Percentiles rank a stretch among this genome's conserved stretches.
These are phyloP conservation scores for Drosophila murphyi DNA, from an alignment of 1,140 invertebrate species.

Conservation along the genomic window DNA sequence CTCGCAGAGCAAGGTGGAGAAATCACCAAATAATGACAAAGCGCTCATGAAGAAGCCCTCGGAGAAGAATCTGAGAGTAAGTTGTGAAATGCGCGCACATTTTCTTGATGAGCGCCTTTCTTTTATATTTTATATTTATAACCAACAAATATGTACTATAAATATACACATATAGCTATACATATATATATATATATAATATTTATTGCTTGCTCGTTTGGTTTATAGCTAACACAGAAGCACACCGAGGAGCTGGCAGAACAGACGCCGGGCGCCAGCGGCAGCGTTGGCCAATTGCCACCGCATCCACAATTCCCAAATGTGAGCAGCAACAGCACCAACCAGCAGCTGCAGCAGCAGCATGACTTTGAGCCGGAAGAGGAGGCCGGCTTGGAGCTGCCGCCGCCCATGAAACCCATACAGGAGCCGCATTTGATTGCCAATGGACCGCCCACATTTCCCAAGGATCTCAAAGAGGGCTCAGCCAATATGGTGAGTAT, in stretches of 20 bases:
- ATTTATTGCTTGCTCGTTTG: constrained; percentile 19
- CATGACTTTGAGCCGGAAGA: constrained; percentile 88
- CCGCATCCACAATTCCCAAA: constrained; percentile 54
- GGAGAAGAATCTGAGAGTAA: constrained; percentile 92
- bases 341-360: constrained; percentile 71
- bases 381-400: constrained; percentile 93
- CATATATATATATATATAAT: constrained; percentile 23
- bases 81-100: constrained; percentile 33
- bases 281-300: constrained; percentile 40
- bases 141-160: constrained; percentile 11
- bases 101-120: not conserved
- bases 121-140: constrained; percentile 54
- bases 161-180: not conserved
- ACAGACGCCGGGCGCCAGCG: constrained; percentile 58
- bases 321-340: constrained; percentile 14
- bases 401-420: constrained; percentile 98
- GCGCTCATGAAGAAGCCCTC: constrained; percentile 90
- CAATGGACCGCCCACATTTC: constrained; percentile 86
- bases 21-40: constrained; percentile 85
- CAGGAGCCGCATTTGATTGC: constrained; percentile 87
- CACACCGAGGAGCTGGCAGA: constrained; percentile 70
- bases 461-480: constrained; percentile 87
- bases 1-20: constrained; percentile 94
- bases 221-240: constrained; percentile 68
- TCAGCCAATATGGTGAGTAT: constrained; percentile 88